These are phyloP conservation scores for Carassius auratus DNA, from an alignment of 2,113 vertebrate species.

Conservation along the genomic window DNA sequence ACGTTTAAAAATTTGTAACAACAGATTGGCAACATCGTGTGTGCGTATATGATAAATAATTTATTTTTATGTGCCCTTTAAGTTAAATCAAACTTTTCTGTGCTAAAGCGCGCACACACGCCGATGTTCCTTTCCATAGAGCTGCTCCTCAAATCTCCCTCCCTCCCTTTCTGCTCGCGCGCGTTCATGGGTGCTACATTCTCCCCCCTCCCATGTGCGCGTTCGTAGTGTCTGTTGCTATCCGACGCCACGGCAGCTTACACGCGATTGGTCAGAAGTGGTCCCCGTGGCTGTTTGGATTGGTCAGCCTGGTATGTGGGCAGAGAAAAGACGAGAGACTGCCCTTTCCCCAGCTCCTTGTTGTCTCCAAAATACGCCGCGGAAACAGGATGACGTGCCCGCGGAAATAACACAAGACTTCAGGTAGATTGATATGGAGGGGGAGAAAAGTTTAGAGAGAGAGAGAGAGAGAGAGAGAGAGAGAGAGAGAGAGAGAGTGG, in stretches of 20 bases:
- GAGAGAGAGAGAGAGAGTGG: not conserved
- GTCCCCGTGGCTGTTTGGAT: slow-evolving; percentile 59
- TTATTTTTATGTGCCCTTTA: slow-evolving; percentile 37
- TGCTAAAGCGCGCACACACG: slow-evolving; percentile 64
- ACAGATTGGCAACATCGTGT: not conserved
- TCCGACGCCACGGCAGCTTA: slow-evolving; percentile 77
- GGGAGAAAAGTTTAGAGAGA: not conserved
- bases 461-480: not conserved
- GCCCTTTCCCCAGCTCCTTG: slow-evolving; percentile 65
- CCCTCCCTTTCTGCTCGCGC: slow-evolving; percentile 42
- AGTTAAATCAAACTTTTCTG: slow-evolving; percentile 68
- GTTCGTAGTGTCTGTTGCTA: slow-evolving; percentile 79
- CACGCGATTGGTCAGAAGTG: slow-evolving; percentile 68
- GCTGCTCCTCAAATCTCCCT: slow-evolving; percentile 36
- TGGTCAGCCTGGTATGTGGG: slow-evolving; percentile 69
- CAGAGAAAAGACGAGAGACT: slow-evolving; percentile 60
- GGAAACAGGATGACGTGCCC: slow-evolving; percentile 73
- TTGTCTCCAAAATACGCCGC: slow-evolving; percentile 65
- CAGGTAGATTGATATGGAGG: slow-evolving; percentile 68
- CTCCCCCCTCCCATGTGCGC: slow-evolving; percentile 60
- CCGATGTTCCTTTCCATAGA: slow-evolving; percentile 7
- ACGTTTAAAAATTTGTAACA: not conserved
- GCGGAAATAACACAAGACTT: slow-evolving; percentile 78
- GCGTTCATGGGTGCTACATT: slow-evolving; percentile 40
- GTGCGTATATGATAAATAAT: not conserved